Evolutionary conservation across 2,888 invertebrate species (phyloP), one percentile per base, ranked within the genome.

Genomic region (Lottia scabra): DNA sequence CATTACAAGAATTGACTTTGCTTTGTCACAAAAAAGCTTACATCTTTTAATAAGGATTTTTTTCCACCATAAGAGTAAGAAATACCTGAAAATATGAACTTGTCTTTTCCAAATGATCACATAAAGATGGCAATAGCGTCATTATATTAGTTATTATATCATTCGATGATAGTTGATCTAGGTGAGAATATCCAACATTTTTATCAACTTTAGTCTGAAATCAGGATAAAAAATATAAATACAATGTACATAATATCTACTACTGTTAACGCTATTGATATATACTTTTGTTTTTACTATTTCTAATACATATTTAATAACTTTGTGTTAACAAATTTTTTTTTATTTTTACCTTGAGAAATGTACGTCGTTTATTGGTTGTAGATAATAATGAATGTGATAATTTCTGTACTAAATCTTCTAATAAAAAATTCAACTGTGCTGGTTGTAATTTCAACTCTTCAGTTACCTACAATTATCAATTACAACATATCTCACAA

Each of bases 351-450:
- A 86, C 87, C 81, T 86, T 87, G 48, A 83, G 77, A 71, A 83
- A 83, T 23, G 56, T 23, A 38, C 79, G 80, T 67, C 83, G 72
- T 70, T 84, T 85, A 10, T 81, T 76, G 6, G 87, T 78, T 10
- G 85, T 81, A 5, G 85, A 80, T 23, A 85, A 78, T 13, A 91
- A 83, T 16, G 83, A 79, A 75, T 90, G 89, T 45, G 91, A 90
- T 56, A 93, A 81, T 88, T 94, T 94, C 4, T 86, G 83, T 12
- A 91, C 90, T 65, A 93, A 89, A 86, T 94, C 94, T 65, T 92
- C 91, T 68, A 94, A 83, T 44, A 91, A 82, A 76, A 90, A 90
- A 62, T 89, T 82, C 27, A 91, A 82, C 74, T 91, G 90, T n/a
- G 83, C 80, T 5, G 91, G 89, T 45, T 89, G 81, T 23, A 89